Evolutionary conservation across 2,888 invertebrate genomes (phyloP), one percentile per base, ranked within the genome.

Genomic region (Copidosoma aretas): DNA sequence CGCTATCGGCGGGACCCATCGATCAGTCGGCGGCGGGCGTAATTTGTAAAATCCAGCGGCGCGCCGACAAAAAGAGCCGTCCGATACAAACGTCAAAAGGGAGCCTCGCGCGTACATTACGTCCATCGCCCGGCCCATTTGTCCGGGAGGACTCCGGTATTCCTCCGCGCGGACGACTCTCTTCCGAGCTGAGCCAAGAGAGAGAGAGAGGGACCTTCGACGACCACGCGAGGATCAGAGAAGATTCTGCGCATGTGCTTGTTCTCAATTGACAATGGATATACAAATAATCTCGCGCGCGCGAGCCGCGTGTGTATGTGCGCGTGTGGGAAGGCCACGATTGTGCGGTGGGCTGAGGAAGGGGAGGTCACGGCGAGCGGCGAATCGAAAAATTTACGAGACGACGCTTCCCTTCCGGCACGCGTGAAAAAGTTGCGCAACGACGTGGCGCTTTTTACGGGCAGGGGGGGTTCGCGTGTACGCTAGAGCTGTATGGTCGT

Each of bases 201-300:
- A 24, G 12, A 14, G 1, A 24, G 53, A 22, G 53, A 53, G 21
- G 15, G 24, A 53, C 21, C 53, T 53, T 53, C 24, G 24, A 12
- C n/a, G 19, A 14, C 24, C 24, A 15, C 53, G 12, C 15, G 21
- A 24, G 15, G 22, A 3, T 32, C 32, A 32, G 32, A 32, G 32
- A 32, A 32, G 32, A 32, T 32, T 32, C 32, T n/a, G 21, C 52
- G 22, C 22, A 21, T 21, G 12, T 24, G 8, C 43, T 46, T 46
- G 41, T 57, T 21, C 62, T 43, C 54, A 49, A 56, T 57, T 58
- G 53, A 64, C 64, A 64, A 64, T 64, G 64, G 58, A 43, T 53
- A 64, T 43, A 43, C 53, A 52, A 52, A 64, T 53, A 52, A 12
- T 14, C 43, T 8, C 32, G 32, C 8, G 8, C 8, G 8, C 32